Percentiles rank a stretch among this genome's conserved stretches.
phyloP scores from a whole-genome alignment of 2,888 invertebrate genomes.

The Diplazon laetatorius region DNA sequence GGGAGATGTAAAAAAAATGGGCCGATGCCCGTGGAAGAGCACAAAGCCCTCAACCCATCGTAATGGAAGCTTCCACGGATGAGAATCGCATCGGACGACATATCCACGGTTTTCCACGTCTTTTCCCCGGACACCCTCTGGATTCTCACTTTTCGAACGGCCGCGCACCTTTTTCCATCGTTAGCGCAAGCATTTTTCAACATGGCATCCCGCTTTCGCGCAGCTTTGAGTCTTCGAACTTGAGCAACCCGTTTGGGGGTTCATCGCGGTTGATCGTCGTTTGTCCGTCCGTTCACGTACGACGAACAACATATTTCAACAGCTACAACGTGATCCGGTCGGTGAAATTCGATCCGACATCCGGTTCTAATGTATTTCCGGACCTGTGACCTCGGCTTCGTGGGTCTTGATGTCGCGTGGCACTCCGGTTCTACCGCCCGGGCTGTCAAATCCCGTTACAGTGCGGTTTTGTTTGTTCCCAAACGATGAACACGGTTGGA shows the following conservation, averaged over 20 bases:
- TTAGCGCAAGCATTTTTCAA: slow-evolving; percentile 55
- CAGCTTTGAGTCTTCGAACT: slow-evolving; percentile 25
- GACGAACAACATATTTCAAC: neutral
- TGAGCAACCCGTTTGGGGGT: neutral
- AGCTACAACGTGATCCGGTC: slow-evolving; percentile 17
- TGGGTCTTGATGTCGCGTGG: slow-evolving; percentile 55
- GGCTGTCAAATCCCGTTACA: slow-evolving; percentile 77
- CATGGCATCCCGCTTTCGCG: slow-evolving; percentile 13
- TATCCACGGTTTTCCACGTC: slow-evolving; percentile 16
- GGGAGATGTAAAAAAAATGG: slow-evolving; percentile 61
- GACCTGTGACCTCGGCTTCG: slow-evolving; percentile 60
- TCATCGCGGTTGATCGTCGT: slow-evolving; percentile 10
- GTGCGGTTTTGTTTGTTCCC: slow-evolving; percentile 69
- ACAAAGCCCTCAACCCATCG: slow-evolving; percentile 60
- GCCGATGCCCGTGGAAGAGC: slow-evolving; percentile 67
- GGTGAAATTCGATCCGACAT: slow-evolving; percentile 74
- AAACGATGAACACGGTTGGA: slow-evolving; percentile 41
- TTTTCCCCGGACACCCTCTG: neutral
- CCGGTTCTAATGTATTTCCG: slow-evolving; percentile 80
- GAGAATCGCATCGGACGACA: slow-evolving; percentile 69
- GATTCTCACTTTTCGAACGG: neutral
- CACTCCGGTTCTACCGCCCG: slow-evolving; percentile 65
- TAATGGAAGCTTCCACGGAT: slow-evolving; percentile 69
- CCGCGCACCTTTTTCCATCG: slow-evolving; percentile 49
- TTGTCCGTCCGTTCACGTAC: neutral